Base-by-base conservation (phyloP, 2,888 invertebrate species). In the Lasioglossum vierecki region DNA sequence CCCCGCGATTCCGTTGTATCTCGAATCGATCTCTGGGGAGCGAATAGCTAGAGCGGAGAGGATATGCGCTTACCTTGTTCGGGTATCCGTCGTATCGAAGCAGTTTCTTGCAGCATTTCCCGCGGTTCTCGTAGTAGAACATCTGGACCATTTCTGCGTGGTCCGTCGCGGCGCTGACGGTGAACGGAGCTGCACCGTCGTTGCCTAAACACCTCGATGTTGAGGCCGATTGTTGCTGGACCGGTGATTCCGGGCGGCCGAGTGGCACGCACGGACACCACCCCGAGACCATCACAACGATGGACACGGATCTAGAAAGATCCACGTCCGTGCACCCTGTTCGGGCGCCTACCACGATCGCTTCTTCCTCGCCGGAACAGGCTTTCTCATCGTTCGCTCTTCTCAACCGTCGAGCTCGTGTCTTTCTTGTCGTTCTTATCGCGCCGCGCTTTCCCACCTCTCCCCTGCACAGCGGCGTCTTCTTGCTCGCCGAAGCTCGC, bases 61-160 rank as follows among this genome's bases (percentile, higher is more conserved):
- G 2, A 30, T 5, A 6, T 30, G 60, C 13, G 35, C 92, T 96
- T 94, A 97, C 97, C 97, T 98, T 98, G 95, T 97, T 97, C 76
- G 98, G 97, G 94, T 97, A 97, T 91, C 98, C 98, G 95, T 97
- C 98, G 96, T 97, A 97, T 94, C 97, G 96, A 82, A 98, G 96
- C 90, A 98, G 96, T 95, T 98, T 98, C 93, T 97, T 97, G 95
- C 98, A 98, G 95, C 97, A 97, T 94, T 97, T 97, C 88, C 98
- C 98, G 88, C 97, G 96, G 92, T 97, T 97, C 95, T 98, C 98
- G 92, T 97, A 97, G 94, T 97, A 97, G 94, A 97, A 96, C 95
- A 97, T 96, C 95, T 97, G 97, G 85, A 96, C 96, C 96, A 96
- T 96, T 84, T 94, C 94, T 83, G 94, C 92, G 88, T 94, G 94